phyloP scores from a whole-genome alignment of 2,113 vertebrate species.

The Jacana jacana region DNA sequence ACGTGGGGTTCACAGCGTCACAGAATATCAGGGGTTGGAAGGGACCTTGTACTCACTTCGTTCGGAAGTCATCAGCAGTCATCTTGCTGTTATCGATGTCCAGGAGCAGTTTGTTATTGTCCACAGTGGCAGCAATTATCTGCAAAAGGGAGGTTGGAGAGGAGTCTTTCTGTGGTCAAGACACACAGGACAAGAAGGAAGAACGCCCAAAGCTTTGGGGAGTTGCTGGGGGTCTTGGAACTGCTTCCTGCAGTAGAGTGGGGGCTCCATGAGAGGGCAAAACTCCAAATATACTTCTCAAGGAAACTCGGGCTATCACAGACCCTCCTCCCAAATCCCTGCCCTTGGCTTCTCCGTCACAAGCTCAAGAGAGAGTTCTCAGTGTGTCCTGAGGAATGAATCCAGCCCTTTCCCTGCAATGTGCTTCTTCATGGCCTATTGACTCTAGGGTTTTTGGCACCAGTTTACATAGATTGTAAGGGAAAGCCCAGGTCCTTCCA shows the following conservation, averaged over 20 bases:
- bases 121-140: slow-evolving; percentile 54
- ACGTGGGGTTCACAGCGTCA: background rate
- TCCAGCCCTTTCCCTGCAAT: no score
- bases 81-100: slow-evolving; percentile 62
- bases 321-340: background rate
- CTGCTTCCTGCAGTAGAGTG: background rate
- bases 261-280: background rate
- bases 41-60: slow-evolving; percentile 75
- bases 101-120: slow-evolving; percentile 68
- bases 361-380: background rate
- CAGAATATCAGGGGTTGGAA: no score
- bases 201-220: background rate
- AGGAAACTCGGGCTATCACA: background rate
- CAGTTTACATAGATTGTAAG: no score
- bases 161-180: background rate
- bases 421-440: no score
- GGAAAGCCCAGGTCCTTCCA: background rate
- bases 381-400: no score
- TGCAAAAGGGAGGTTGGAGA: background rate
- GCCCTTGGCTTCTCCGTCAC: background rate
- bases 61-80: slow-evolving; percentile 75
- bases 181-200: background rate
- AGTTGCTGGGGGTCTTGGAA: rapidly evolving
- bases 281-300: background rate
- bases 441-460: no score